Evolutionary conservation across 92 coral and sea anemone species (phyloP), one percentile per base, ranked within the genome.

Genomic region (Parazoanthus swiftii): DNA sequence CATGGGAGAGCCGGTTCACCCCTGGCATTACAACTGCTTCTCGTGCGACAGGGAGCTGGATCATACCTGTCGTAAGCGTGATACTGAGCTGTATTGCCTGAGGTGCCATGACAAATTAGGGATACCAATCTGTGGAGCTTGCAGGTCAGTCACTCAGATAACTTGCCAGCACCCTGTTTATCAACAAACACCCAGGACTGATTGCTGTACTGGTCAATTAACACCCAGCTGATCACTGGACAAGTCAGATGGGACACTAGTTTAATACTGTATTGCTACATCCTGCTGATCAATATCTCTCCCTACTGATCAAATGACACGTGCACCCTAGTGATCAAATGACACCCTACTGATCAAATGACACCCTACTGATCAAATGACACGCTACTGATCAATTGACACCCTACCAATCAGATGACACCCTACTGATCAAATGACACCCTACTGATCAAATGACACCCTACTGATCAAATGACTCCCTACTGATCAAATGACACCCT

Each of bases 1-100:
- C 91, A 94, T 97, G 99, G 99, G 99, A 23, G 99, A 97, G 16
- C 99, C 99, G 4, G 99, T 97, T 7, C 99, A 97, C 81, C 99
- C 99, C 14, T 97, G 99, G 99, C 99, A 97, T 92, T 97, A 97
- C 90, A 97, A 95, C 89, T 97, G 99, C 92, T 97, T 93, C 80
- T 88, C 98, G 39, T 97, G 99, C 88, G 93, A 92, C 36, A 97
- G 93, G 88, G 99, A 97, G 89, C 89, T 97, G 89, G 99, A 97
- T 81, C 99, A 97, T 74, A 91, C 94, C 83, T 97, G 99, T 83
- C 99, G 99, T 68, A 97, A 95, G 90, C 92, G 96, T 74, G 98
- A 93, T 79, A 97, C 95, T 35, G 99, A 97, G 91, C 90, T 97
- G 90, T 97, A 97, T 79, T 97, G 99, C 74, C 90, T 97, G 90